phyloP scores from a whole-genome alignment of 2,888 invertebrate species.

The Venusia cambrica region DNA sequence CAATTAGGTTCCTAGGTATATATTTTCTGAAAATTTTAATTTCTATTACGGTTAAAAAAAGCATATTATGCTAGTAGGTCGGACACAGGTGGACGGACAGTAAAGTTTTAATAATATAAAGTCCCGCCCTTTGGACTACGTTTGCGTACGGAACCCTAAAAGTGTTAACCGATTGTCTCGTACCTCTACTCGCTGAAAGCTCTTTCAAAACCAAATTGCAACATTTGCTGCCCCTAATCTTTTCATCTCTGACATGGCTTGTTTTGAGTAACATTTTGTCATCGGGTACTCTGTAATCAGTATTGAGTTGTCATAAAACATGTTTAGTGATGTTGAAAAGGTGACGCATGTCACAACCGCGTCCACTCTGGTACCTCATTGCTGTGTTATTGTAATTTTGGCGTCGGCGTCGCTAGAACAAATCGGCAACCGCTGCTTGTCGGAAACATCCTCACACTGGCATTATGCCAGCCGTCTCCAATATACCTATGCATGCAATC shows the following conservation, averaged over 20 bases:
- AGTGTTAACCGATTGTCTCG: no score
- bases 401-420: conserved; percentile 56
- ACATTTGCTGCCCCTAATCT: conserved; percentile 9
- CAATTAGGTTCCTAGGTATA: no score
- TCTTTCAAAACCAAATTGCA: conserved; percentile 1
- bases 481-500: conserved; percentile 54
- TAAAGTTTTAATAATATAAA: no score
- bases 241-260: conserved; percentile 9
- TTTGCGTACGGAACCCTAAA: no score
- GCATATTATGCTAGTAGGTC: no score
- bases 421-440: conserved; percentile 60
- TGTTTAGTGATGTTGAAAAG: conserved; percentile 34
- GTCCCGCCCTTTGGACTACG: no score
- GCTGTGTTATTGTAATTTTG: conserved; percentile 65
- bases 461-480: conserved; percentile 68
- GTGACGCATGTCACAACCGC: conserved; percentile 61
- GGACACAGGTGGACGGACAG: no score
- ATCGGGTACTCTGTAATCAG: conserved; percentile 11
- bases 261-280: conserved; percentile 12
- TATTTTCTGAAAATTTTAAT: no score
- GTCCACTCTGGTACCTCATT: conserved; percentile 53
- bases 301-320: conserved; percentile 21
- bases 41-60: no score
- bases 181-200: neutral
- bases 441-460: conserved; percentile 67